A percentile compares a stretch with the other conserved stretches of the same genome.
Evolutionary conservation across 2,888 invertebrate genomes (phyloP).

Genomic region (Subacronicta megacephala): DNA sequence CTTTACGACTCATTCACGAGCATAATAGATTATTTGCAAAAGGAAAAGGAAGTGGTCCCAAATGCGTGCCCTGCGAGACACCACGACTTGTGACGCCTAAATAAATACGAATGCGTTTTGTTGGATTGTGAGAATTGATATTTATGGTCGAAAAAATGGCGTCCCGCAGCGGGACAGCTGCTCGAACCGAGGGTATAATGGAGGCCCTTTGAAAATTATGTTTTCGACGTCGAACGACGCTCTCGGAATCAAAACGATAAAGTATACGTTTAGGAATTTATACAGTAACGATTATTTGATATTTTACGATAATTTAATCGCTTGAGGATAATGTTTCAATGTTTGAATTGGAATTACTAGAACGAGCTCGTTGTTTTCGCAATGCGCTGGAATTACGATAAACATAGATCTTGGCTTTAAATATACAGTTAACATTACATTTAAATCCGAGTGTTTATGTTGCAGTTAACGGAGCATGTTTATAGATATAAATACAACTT

Average conservation of each 20-base stretch:
- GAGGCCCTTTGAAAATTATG: conserved; percentile 67
- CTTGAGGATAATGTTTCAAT: conserved; percentile 52
- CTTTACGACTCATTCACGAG: conserved; percentile 69
- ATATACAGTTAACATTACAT: conserved; percentile 17
- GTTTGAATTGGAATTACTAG: conserved; percentile 34
- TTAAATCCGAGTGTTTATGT: conserved; percentile 40
- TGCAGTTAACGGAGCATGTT: conserved; percentile 27
- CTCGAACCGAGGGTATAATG: conserved; percentile 65
- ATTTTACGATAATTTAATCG: conserved; percentile 57
- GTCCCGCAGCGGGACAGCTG: conserved; percentile 81
- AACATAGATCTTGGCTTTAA: conserved; percentile 39
- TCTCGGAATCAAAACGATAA: conserved; percentile 60
- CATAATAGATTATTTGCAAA: conserved; percentile 72
- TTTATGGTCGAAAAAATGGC: conserved; percentile 85
- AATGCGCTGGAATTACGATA: conserved; percentile 27
- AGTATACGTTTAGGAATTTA: conserved; percentile 60
- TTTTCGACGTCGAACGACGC: conserved; percentile 62
- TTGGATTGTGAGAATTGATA: conserved; percentile 86
- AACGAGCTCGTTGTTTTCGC: conserved; percentile 33
- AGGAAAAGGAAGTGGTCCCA: conserved; percentile 75
- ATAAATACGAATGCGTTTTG: conserved; percentile 87
- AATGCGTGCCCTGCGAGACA: conserved; percentile 67
- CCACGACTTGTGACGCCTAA: conserved; percentile 76
- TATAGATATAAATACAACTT: conserved; percentile 24
- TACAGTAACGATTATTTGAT: conserved; percentile 54